Conservation (phyloP, 2,113 vertebrate genomes). For the Budorcas taxicolor region DNA sequence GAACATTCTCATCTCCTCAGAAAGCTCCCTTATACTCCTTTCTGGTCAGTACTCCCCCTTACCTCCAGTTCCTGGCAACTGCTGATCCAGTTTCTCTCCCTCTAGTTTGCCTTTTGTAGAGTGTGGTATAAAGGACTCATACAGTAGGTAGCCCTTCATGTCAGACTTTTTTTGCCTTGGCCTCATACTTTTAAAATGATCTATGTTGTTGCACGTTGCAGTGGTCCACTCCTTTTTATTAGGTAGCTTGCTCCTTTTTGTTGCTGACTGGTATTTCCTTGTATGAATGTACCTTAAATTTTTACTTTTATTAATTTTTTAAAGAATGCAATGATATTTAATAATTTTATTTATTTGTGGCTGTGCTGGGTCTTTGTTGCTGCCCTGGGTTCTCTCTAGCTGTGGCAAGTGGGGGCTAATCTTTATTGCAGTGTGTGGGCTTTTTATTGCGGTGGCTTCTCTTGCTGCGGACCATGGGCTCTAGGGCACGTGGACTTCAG, state of each 20-base stretch:
- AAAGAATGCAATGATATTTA: neutral
- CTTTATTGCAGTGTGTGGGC: rapidly evolving
- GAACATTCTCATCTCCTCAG: neutral
- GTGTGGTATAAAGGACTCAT: neutral
- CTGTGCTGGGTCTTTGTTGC: neutral
- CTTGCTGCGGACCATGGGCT: neutral
- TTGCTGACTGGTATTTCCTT: neutral
- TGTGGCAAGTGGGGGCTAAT: neutral
- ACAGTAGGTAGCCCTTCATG: neutral
- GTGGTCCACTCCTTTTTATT: neutral
- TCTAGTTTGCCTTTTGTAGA: neutral
- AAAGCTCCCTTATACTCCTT: neutral
- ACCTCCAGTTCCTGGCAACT: neutral
- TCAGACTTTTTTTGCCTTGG: neutral
- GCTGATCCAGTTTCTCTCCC: neutral
- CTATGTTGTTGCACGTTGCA: neutral
- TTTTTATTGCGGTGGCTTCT: neutral
- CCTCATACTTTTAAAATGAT: neutral
- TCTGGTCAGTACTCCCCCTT: neutral
- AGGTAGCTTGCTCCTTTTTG: neutral
- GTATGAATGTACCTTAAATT: neutral
- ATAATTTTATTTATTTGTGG: neutral
- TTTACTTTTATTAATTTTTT: neutral
- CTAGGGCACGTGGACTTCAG: neutral
- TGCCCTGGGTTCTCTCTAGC: neutral